Base-by-base conservation (phyloP, 1,140 invertebrate genomes). In the Leptinotarsa undecemlineata region DNA sequence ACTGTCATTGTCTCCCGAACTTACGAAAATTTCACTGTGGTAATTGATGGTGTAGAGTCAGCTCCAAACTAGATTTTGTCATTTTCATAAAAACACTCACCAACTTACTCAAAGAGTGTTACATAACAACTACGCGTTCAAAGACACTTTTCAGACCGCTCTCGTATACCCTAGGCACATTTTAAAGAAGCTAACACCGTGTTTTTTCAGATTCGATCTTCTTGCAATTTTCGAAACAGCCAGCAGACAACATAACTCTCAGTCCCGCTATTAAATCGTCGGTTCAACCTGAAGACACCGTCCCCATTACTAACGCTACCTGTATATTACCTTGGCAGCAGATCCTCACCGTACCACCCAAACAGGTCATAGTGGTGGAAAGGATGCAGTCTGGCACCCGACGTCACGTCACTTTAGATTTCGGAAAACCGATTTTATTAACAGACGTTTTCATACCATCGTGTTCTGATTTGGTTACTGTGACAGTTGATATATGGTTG, bases 401-500 rank as follows among this genome's bases (percentile, higher is more conserved):
- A 17, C 88, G 95, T 74, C 97, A 95, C 87, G 94, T 97, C 63
- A 93, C 95, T 13, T 86, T 98, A 15, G 96, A 98, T 86, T 96
- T 98, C 86, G 95, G 95, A 21, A 90, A 92, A 75, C 91, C 93
- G 3, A 87, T 97, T 63, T 85, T 95, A 1, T 88, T 98, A 5
- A 98, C 95, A 1, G 96, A 98, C 84, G 86, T 98, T 74, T 87
- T 96, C 78, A 93, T 98, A 77, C 96, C 96, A 15, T 89, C 92
- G 1, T 97, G 95, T 83, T 89, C 90, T 72, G 95, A 97, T 83
- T 85, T 98, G 48, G 92, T 95, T 4, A 96, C 95, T 1, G 83
- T 98, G 1, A 94, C 92, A 64, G 93, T 98, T 76, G 96, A 98
- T 84, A 92, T 96, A 64, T 98, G 96, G 96, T 89, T 92, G 68